Evolutionary conservation across 2,888 invertebrate species (phyloP).

Genomic region (Thymelicus lineola): DNA sequence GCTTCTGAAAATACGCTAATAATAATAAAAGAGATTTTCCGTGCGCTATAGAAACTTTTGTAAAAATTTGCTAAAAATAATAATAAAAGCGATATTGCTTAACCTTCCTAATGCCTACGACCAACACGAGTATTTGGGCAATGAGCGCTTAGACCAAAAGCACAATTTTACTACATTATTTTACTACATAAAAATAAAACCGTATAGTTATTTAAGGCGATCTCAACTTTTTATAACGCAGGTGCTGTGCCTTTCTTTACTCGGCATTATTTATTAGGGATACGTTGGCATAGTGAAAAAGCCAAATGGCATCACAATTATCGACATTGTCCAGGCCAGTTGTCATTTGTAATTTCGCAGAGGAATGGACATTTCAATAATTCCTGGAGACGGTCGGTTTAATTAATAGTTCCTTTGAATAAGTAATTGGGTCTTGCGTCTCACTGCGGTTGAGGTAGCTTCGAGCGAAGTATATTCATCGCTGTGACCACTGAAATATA

Average conservation of each 20-base stretch:
- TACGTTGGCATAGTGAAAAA: slow-evolving; percentile 55
- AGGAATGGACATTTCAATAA: slow-evolving; percentile 59
- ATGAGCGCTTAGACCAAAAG: slow-evolving; percentile 8
- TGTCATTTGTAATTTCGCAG: slow-evolving; percentile 55
- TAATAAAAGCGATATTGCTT: no score
- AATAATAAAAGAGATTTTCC: no score
- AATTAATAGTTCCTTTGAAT: slow-evolving; percentile 37
- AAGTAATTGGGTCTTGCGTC: slow-evolving; percentile 15
- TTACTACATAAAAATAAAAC: slow-evolving; percentile 52
- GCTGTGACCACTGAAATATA: not conserved
- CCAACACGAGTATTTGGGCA: no score
- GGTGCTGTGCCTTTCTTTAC: slow-evolving; percentile 64
- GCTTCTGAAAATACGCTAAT: no score
- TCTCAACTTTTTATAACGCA: slow-evolving; percentile 68
- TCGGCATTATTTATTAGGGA: slow-evolving; percentile 61
- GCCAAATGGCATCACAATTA: slow-evolving; percentile 74
- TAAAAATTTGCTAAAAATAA: no score
- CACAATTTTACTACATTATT: slow-evolving; percentile 54
- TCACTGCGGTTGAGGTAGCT: not conserved
- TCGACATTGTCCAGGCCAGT: slow-evolving; percentile 59
- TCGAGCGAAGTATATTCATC: slow-evolving; percentile 11
- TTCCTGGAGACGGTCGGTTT: slow-evolving; percentile 29
- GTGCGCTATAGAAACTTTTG: no score
- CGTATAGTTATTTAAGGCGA: slow-evolving; percentile 59
- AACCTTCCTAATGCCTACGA: no score